A percentile compares a stretch with the other conserved stretches of the same genome.
phyloP scores from a whole-genome alignment of 2,797 vertebrate genomes.

The Lagocephalus sceleratus region DNA sequence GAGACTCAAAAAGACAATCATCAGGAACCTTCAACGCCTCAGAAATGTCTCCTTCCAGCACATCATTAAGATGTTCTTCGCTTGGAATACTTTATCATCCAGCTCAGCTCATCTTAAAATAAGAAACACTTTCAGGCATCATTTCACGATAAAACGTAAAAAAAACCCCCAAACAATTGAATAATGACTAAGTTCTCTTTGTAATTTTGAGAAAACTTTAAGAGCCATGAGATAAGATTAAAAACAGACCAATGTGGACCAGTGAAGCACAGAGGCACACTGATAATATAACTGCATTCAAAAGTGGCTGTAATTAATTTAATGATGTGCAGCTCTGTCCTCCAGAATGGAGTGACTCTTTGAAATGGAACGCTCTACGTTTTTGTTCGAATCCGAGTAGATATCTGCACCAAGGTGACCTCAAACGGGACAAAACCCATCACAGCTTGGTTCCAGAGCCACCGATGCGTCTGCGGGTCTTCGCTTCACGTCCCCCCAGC shows the following conservation, averaged over 20 bases:
- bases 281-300: constrained; percentile 6
- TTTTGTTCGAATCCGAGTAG: not conserved
- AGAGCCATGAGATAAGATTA: constrained; percentile 7
- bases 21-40: constrained; percentile 11
- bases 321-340: not conserved
- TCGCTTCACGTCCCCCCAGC: constrained; percentile 32
- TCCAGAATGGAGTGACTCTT: not conserved
- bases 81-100: constrained; percentile 8
- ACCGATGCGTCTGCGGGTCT: constrained; percentile 18
- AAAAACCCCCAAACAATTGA: not conserved
- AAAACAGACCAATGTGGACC: constrained; percentile 3
- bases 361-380: not conserved
- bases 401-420: constrained; percentile 15
- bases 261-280: not conserved
- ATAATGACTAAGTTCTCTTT: not conserved
- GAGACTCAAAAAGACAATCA: too few species aligned
- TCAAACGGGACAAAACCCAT: constrained; percentile 28
- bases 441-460: constrained; percentile 14
- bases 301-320: constrained; percentile 8
- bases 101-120: not conserved
- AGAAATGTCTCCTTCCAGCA: constrained; percentile 20
- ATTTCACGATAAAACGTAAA: constrained; percentile 9
- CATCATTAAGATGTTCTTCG: constrained; percentile 4
- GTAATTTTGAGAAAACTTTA: not conserved
- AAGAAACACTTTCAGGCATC: not conserved